Evolutionary conservation across 2,113 vertebrate genomes (phyloP).

Genomic region (Willisornis vidua): DNA sequence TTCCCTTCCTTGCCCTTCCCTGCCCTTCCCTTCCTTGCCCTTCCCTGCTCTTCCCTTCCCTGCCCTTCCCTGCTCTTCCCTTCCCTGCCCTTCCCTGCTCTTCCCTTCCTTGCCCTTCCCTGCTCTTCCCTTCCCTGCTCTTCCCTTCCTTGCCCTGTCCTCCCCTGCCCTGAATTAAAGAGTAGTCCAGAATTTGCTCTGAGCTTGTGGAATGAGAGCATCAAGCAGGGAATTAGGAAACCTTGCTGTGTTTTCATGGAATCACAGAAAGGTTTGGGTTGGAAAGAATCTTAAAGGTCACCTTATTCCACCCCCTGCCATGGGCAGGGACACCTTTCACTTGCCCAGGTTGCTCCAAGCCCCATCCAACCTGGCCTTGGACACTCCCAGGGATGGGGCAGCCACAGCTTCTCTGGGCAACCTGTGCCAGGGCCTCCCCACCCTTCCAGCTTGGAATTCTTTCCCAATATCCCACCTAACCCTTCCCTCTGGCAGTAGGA

Average conservation of each 20-base stretch:
- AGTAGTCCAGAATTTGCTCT: neutral
- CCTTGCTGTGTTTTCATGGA: neutral
- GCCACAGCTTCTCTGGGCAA: neutral
- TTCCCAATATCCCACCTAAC: neutral
- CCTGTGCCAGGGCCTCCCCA: neutral
- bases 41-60: too few relatives aligned
- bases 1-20: neutral
- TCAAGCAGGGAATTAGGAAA: neutral
- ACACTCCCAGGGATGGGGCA: neutral
- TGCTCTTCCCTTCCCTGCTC: neutral
- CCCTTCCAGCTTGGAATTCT: neutral
- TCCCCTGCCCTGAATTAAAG: neutral
- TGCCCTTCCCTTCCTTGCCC: neutral
- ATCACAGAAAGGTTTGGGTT: neutral
- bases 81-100: too few relatives aligned
- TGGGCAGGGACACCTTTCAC: neutral
- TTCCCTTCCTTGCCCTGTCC: neutral
- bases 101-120: too few relatives aligned
- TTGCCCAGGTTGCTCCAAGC: neutral
- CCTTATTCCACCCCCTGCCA: accelerated
- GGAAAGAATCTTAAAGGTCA: neutral
- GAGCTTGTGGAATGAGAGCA: neutral
- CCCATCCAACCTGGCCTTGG: accelerated
- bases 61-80: too few relatives aligned
- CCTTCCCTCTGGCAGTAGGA: neutral